Percentiles rank a stretch among this genome's conserved stretches.
These are phyloP conservation scores for Melipona bicolor DNA, from an alignment of 2,888 invertebrate species.

Conservation along the genomic window DNA sequence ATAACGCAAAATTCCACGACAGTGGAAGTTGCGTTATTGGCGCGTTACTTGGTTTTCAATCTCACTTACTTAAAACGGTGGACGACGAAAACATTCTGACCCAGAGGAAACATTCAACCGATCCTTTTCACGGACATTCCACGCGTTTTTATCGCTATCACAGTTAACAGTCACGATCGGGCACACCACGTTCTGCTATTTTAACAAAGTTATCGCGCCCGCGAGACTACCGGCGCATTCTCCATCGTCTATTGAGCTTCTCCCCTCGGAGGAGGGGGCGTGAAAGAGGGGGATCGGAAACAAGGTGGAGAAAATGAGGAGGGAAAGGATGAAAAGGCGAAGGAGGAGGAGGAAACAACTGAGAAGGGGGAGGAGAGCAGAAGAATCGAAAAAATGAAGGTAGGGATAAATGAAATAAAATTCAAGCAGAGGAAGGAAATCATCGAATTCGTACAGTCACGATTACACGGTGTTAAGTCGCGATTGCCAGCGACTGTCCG, in stretches of 20 bases:
- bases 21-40: too few species aligned
- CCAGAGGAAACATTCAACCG: conserved; percentile 41
- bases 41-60: neutral
- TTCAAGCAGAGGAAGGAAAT: conserved; percentile 36
- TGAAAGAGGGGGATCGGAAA: conserved; percentile 23
- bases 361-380: neutral
- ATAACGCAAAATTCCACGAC: too few species aligned
- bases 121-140: conserved; percentile 67
- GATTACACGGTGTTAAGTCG: conserved; percentile 66
- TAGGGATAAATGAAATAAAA: conserved; percentile 23
- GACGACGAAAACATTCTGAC: conserved; percentile 73
- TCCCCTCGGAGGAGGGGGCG: conserved; percentile 1
- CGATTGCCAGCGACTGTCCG: conserved; percentile 80
- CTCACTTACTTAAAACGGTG: conserved; percentile 71
- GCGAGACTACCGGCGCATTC: conserved; percentile 55
- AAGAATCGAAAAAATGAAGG: neutral
- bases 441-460: conserved; percentile 52
- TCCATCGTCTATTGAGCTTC: conserved; percentile 58
- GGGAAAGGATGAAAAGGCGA: conserved; percentile 11
- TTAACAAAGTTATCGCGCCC: conserved; percentile 54
- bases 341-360: neutral
- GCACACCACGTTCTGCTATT: conserved; percentile 57
- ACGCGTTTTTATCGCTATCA: conserved; percentile 33
- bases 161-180: conserved; percentile 50
- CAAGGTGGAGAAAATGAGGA: neutral